Percentiles rank a stretch among this genome's conserved stretches.
These are phyloP conservation scores for Cenopis cana DNA, from an alignment of 2,888 invertebrate species.

Conservation along the genomic window DNA sequence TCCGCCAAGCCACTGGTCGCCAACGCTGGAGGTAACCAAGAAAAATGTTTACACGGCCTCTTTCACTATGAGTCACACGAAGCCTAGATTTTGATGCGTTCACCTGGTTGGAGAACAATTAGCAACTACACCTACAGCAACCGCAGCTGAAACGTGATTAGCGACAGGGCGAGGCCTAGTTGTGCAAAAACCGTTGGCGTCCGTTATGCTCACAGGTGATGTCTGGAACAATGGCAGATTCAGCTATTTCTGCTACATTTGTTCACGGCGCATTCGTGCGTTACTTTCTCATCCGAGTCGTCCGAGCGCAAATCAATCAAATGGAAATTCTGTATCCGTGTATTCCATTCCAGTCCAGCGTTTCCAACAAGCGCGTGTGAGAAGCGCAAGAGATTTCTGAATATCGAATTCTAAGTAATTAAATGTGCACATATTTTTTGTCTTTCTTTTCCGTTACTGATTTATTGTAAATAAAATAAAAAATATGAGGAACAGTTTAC, in stretches of 20 bases:
- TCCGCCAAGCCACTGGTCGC: too few species aligned
- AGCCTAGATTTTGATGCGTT: constrained; percentile 28
- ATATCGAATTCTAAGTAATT: neutral
- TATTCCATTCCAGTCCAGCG: constrained; percentile 51
- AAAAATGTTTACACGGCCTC: neutral
- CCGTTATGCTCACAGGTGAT: constrained; percentile 64
- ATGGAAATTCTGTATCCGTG: constrained; percentile 60
- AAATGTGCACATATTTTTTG: neutral
- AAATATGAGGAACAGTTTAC: too few species aligned
- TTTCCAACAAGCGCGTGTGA: neutral
- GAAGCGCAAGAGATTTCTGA: neutral
- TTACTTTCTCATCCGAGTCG: constrained; percentile 68
- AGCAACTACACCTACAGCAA: constrained; percentile 44
- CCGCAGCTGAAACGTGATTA: constrained; percentile 59
- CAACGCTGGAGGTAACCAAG: neutral
- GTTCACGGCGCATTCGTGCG: constrained; percentile 68
- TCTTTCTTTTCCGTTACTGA: neutral
- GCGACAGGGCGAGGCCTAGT: constrained; percentile 66
- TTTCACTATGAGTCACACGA: constrained; percentile 17
- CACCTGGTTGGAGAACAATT: constrained; percentile 44
- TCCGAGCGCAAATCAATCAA: constrained; percentile 63
- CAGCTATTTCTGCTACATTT: constrained; percentile 69
- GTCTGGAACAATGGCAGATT: constrained; percentile 69
- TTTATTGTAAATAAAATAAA: neutral
- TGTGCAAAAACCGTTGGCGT: constrained; percentile 66